phyloP scores from a whole-genome alignment of 1,140 invertebrate species.

The Eupristina koningsbergeri region DNA sequence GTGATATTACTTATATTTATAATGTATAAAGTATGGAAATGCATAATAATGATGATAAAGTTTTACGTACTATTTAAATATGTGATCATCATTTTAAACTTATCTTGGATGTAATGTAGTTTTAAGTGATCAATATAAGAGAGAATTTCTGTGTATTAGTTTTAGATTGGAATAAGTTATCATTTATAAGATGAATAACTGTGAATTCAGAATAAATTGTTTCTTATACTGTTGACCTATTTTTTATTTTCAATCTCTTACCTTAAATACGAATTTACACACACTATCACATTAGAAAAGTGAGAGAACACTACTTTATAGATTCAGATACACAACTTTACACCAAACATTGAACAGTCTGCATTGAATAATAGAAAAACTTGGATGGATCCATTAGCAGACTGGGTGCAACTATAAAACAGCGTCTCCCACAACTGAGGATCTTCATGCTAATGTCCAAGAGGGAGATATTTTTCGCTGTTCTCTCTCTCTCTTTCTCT shows the following conservation, averaged over 20 bases:
- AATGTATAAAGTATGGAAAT: background rate
- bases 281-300: background rate
- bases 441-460: background rate
- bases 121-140: too few relatives aligned
- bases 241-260: background rate
- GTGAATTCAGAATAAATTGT: background rate
- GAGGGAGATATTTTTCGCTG: background rate
- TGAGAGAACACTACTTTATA: too few relatives aligned
- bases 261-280: background rate
- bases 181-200: background rate
- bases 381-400: background rate
- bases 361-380: slow-evolving; percentile 11
- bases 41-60: background rate
- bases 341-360: background rate
- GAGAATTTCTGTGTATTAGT: background rate
- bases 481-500: background rate
- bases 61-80: background rate
- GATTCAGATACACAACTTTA: background rate
- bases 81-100: background rate
- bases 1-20: too few relatives aligned
- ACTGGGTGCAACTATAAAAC: background rate
- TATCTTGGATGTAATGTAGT: background rate
- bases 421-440: background rate
- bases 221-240: background rate
- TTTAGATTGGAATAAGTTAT: background rate